Evolutionary conservation across 2,113 vertebrate genomes (phyloP), one percentile per base, ranked within the genome.

Genomic region (Pseudopodoces humilis): DNA sequence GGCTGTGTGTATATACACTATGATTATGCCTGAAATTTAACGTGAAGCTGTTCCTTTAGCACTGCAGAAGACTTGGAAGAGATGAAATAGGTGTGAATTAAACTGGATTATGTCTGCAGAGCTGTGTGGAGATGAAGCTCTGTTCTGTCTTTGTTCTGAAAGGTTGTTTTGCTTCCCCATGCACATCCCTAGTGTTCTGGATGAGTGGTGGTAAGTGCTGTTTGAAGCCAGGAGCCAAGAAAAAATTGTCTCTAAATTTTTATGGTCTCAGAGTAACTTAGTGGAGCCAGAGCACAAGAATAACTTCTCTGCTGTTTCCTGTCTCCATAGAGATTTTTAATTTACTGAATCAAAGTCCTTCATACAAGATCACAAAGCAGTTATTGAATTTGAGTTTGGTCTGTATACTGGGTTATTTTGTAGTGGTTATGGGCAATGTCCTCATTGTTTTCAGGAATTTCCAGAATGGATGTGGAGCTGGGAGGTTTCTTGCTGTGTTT

Each of bases 341-440:
- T 76, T 46, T 69, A 46, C 58, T 85, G n/a, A 72, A 76, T 77
- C 50, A 86, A 90, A 94, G 46, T 39, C 80, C 30, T 95, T 95
- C 31, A 24, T 72, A 13, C 28, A 47, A 47, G 53, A 17, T 64
- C 60, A 75, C 1, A 18, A 74, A 79, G 65, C 7, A 89, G 69
- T 65, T 88, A 27, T 15, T 91, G 44, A 75, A 49, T 63, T 60
- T 46, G 58, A 60, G 78, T 65, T 94, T 13, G 31, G 53, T 52
- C 39, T 74, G 52, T 58, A 5, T 50, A 8, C 37, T 55, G 68
- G 15, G 22, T 60, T 88, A 21, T 62, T 81, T 77, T 78, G 41
- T 68, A 47, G 37, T 39, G 56, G 43, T 39, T 55, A 43, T 44
- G 37, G 46, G 46, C 50, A 41, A 3, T 33, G 31, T 62, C 63